These are phyloP conservation scores for Zootermopsis nevadensis DNA, from an alignment of 2,888 invertebrate genomes.

Conservation along the genomic window DNA sequence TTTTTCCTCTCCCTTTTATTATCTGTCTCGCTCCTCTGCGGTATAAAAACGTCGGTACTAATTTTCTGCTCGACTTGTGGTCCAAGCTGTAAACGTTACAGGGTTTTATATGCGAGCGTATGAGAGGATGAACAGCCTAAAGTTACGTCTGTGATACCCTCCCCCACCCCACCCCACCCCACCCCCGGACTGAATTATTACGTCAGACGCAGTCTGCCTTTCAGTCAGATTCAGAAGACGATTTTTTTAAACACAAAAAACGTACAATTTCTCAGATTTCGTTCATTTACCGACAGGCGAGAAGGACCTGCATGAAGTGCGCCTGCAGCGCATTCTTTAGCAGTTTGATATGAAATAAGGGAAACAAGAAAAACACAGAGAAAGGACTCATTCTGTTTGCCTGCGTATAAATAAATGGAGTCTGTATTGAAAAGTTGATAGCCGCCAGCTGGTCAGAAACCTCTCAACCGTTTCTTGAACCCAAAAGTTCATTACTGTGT, in stretches of 20 bases:
- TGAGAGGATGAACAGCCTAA: conserved; percentile 14
- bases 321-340: too few species aligned
- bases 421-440: too few species aligned
- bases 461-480: too few species aligned
- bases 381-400: too few species aligned
- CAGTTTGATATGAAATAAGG: too few species aligned
- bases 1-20: not conserved
- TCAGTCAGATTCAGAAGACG: not conserved
- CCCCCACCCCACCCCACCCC: not conserved
- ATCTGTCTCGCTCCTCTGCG: conserved; percentile 20
- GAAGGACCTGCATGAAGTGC: too few species aligned
- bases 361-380: too few species aligned
- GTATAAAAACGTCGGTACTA: conserved; percentile 24
- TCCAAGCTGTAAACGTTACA: conserved; percentile 21
- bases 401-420: too few species aligned
- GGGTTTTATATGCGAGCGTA: not conserved
- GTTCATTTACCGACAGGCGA: too few species aligned
- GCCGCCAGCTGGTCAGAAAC: too few species aligned
- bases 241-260: not conserved
- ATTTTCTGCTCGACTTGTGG: conserved; percentile 33
- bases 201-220: not conserved
- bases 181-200: not conserved
- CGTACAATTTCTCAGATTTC: too few species aligned
- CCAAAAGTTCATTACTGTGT: too few species aligned
- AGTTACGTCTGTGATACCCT: not conserved